These are phyloP conservation scores for Diaphora mendica DNA, from an alignment of 2,888 invertebrate genomes.

Conservation along the genomic window DNA sequence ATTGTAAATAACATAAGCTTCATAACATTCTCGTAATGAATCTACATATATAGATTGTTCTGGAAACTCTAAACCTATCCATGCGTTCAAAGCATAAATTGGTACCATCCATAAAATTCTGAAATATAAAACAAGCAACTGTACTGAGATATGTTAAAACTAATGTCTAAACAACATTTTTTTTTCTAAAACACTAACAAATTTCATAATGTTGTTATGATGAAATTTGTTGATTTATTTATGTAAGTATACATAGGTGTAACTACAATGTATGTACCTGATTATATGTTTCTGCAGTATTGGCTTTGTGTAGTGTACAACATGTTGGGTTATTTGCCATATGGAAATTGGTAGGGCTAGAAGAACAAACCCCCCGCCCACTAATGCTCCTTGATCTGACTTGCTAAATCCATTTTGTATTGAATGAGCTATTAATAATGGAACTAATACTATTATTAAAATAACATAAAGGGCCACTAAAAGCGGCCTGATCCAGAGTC, in stretches of 20 bases:
- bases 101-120: slow-evolving; percentile 99
- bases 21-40: slow-evolving; percentile 97
- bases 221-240: no score
- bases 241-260: no score
- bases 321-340: slow-evolving; percentile 98
- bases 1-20: slow-evolving; percentile 99
- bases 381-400: slow-evolving; percentile 92
- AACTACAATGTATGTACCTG: slow-evolving; percentile 83
- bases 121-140: slow-evolving; percentile 32
- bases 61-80: slow-evolving; percentile 95
- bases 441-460: slow-evolving; percentile 93
- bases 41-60: slow-evolving; percentile 96
- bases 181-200: no score
- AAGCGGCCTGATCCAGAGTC: slow-evolving; percentile 95
- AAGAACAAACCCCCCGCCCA: slow-evolving; percentile 96
- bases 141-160: background rate
- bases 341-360: slow-evolving; percentile 96
- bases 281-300: slow-evolving; percentile 97
- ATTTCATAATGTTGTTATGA: no score
- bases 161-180: background rate
- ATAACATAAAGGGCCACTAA: slow-evolving; percentile 92
- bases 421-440: slow-evolving; percentile 93
- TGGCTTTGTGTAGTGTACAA: slow-evolving; percentile 97
- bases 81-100: slow-evolving; percentile 97
- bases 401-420: slow-evolving; percentile 92